Conservation (phyloP, 2,888 invertebrate genomes). For the Pyrrhia umbra region DNA sequence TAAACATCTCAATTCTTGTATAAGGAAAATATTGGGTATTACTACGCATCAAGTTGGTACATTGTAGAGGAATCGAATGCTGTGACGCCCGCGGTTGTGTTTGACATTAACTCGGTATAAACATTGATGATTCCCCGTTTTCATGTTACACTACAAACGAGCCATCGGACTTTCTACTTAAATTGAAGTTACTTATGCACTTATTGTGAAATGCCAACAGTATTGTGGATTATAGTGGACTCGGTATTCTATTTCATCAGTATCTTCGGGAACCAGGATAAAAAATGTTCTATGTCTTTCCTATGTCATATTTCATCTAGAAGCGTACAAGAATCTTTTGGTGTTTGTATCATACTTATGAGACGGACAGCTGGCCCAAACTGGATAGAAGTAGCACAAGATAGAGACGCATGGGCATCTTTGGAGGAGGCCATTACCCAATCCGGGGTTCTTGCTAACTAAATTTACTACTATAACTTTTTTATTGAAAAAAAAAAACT, state of each 20-base stretch:
- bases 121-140: conserved; percentile 83
- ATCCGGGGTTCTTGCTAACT: neutral
- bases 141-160: conserved; percentile 65
- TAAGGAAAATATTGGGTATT: neutral
- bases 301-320: too few species aligned
- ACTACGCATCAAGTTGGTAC: conserved; percentile 42
- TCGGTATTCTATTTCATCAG: too few species aligned
- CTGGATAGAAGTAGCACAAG: neutral
- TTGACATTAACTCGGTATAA: conserved; percentile 85
- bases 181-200: conserved; percentile 41
- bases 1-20: neutral
- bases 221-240: neutral
- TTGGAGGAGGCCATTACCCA: neutral
- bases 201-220: conserved; percentile 40
- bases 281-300: too few species aligned
- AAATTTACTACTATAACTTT: too few species aligned
- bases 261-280: too few species aligned
- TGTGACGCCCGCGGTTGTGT: conserved; percentile 79
- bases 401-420: neutral
- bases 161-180: conserved; percentile 55
- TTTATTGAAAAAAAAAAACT: too few species aligned
- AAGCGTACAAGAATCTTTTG: too few species aligned
- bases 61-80: conserved; percentile 68
- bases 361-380: too few species aligned
- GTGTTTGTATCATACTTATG: too few species aligned